Conservation (phyloP, 37 sponge, comb jelly and placozoan species). For the Agelas oroides region DNA sequence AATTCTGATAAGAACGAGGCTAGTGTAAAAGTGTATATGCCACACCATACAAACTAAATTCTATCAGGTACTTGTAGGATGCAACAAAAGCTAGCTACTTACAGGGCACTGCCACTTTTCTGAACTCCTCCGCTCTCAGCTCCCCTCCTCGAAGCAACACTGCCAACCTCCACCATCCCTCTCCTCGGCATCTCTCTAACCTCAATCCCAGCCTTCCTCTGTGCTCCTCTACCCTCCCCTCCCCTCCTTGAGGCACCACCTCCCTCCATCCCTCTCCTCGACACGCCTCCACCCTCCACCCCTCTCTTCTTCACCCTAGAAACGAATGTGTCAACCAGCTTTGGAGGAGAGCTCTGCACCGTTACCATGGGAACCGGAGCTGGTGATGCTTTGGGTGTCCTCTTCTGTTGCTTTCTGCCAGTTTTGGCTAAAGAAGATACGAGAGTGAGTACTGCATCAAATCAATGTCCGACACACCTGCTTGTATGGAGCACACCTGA, state of each 20-base stretch:
- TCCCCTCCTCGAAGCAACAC: background rate
- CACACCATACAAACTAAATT: no score
- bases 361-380: background rate
- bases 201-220: no score
- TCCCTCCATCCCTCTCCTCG: conserved; percentile 10
- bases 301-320: no score
- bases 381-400: background rate
- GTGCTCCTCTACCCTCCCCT: no score
- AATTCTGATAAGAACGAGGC: no score
- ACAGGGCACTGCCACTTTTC: no score
- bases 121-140: background rate
- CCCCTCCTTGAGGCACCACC: background rate
- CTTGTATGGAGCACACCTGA: no score
- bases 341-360: background rate
- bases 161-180: background rate
- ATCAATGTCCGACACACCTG: no score
- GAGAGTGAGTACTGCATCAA: no score
- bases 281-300: background rate
- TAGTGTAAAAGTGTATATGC: no score
- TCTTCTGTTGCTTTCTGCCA: background rate
- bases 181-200: no score
- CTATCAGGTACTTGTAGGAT: background rate
- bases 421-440: background rate
- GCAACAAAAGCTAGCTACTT: background rate
- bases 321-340: no score